Evolutionary conservation across 1,140 invertebrate species (phyloP), one percentile per base, ranked within the genome.

Genomic region (Pogonognathellus flavescens): DNA sequence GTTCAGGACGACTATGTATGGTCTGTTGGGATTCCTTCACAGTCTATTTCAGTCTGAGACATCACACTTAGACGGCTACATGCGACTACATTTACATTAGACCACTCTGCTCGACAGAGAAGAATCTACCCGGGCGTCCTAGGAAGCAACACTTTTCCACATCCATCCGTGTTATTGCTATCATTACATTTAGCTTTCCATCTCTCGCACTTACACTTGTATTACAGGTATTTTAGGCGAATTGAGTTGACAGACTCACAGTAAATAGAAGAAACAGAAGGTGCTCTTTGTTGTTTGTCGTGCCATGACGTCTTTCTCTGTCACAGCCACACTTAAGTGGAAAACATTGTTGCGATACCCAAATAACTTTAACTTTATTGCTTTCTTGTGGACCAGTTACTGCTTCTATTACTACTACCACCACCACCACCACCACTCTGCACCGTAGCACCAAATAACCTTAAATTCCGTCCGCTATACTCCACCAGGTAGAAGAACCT

Each of bases 1-100:
- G 62, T 66, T 66, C 20, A 66, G 25, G 62, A 66, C 22, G 62
- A 66, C 20, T 66, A 66, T 66, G 22, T 66, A 66, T 66, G 62
- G 62, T 66, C 62, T 66, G 62, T 66, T 66, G 62, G 62, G 62
- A 66, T 66, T 66, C 62, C 62, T 66, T 66, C 62, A 66, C 62
- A 66, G 62, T 66, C 62, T 66, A 66, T 66, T 66, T 66, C 62
- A 25, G 62, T 66, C 62, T 66, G 10, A 66, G 62, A 66, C 62
- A 66, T 66, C 62, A 66, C 62, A 66, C 22, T 66, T 66, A 66
- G n/a, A 22, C 22, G 10, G 22, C 62, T 5, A 66, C 62, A 66
- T 41, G 31, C 11, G 8, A 11, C 62, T 25, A 66, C 62, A 66
- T 14, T 66, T 13, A 66, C 62, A 66, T 25, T 41, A 66, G 22